Evolutionary conservation across 2,797 vertebrate genomes (phyloP).

Genomic region (Neosilurus mollespiculum): DNA sequence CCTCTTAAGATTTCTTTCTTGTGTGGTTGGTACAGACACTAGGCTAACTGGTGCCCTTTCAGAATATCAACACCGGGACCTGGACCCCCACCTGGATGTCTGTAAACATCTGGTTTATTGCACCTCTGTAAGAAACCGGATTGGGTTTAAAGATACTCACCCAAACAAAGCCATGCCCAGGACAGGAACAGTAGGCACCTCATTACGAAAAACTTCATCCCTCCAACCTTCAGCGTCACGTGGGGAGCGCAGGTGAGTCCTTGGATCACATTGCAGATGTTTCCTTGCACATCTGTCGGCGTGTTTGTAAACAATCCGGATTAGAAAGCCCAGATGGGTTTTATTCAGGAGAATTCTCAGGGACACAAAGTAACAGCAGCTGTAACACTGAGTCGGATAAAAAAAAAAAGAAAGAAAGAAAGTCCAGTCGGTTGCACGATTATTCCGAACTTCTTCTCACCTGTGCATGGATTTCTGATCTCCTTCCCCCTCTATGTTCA

Average conservation of each 20-base stretch:
- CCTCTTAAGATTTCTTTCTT: background rate
- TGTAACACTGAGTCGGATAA: background rate
- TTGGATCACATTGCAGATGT: slow-evolving; percentile 51
- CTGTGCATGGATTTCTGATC: background rate
- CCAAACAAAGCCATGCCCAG: slow-evolving; percentile 58
- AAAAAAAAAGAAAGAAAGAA: too few relatives aligned
- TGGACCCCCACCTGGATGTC: background rate
- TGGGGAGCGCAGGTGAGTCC: slow-evolving; percentile 44
- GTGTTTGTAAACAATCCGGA: slow-evolving; percentile 8
- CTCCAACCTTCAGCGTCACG: slow-evolving; percentile 52
- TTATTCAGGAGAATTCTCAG: background rate
- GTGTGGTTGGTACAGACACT: background rate
- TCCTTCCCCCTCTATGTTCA: background rate
- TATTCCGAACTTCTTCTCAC: background rate
- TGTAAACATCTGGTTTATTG: slow-evolving; percentile 10
- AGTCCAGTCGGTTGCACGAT: background rate
- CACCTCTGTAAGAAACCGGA: background rate
- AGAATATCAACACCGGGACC: background rate
- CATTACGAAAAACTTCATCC: slow-evolving; percentile 48
- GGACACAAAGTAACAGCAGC: background rate
- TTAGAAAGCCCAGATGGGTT: background rate
- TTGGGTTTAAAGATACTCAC: slow-evolving; percentile 51
- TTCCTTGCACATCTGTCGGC: slow-evolving; percentile 22
- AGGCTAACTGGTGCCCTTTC: too few relatives aligned
- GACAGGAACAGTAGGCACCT: slow-evolving; percentile 56